Percentiles rank a stretch among this genome's conserved stretches.
Evolutionary conservation across 1,140 invertebrate species (phyloP).

Genomic region (Eciton burchellii): DNA sequence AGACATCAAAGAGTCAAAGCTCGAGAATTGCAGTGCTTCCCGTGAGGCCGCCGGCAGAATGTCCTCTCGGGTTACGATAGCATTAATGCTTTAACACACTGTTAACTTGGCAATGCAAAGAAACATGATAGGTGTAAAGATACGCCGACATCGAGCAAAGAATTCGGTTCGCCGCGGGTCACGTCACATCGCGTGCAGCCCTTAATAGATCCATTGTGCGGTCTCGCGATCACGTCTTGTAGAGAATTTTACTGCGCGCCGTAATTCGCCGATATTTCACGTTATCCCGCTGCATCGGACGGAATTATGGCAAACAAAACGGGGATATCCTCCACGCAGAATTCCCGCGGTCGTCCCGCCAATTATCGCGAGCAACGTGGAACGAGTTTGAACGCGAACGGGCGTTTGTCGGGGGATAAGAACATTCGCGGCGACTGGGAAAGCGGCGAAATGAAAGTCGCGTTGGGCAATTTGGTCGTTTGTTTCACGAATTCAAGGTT

Average conservation of each 20-base stretch:
- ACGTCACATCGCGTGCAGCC: conserved; percentile 68
- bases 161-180: conserved; percentile 62
- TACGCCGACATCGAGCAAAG: conserved; percentile 54
- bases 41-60: neutral
- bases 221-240: conserved; percentile 11
- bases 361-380: neutral
- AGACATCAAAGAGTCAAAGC: neutral
- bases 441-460: too few species aligned
- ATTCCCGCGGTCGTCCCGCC: neutral
- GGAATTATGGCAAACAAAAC: conserved; percentile 44
- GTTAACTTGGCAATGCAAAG: conserved; percentile 52
- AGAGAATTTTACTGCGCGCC: conserved; percentile 61
- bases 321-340: neutral
- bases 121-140: conserved; percentile 66
- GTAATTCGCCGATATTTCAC: conserved; percentile 11
- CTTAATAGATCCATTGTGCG: conserved; percentile 63
- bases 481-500: too few species aligned
- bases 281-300: conserved; percentile 25
- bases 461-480: too few species aligned
- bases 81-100: conserved; percentile 55
- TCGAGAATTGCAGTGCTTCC: neutral
- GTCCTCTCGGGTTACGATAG: neutral
- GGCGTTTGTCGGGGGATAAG: neutral
- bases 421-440: neutral
- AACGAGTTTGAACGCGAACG: too few species aligned